Evolutionary conservation across 2,888 invertebrate species (phyloP).

Genomic region (Helobdella robusta): DNA sequence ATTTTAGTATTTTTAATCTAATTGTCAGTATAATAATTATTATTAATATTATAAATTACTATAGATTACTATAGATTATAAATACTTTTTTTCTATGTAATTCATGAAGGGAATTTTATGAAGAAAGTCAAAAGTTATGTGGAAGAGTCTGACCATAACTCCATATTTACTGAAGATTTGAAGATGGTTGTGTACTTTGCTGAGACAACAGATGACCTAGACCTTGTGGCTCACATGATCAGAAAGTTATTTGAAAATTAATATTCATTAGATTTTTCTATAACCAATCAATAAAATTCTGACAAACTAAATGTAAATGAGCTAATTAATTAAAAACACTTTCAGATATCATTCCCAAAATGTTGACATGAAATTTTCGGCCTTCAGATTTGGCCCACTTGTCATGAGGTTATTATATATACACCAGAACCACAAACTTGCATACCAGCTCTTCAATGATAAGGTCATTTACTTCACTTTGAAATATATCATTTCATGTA

Average conservation of each 20-base stretch:
- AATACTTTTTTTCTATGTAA: too few relatives aligned
- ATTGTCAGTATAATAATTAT: too few relatives aligned
- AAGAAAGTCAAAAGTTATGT: too few relatives aligned
- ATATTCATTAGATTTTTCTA: background rate
- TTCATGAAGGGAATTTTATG: too few relatives aligned
- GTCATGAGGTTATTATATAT: slow-evolving; percentile 68
- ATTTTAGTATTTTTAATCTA: too few relatives aligned
- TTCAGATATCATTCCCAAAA: slow-evolving; percentile 64
- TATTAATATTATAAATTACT: too few relatives aligned
- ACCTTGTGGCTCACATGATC: slow-evolving; percentile 62
- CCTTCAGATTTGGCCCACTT: slow-evolving; percentile 70
- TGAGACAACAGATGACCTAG: slow-evolving; percentile 58
- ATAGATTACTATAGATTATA: too few relatives aligned
- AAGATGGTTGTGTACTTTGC: slow-evolving; percentile 69
- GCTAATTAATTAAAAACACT: slow-evolving; percentile 31
- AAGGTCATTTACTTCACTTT: slow-evolving; percentile 46
- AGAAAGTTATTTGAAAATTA: slow-evolving; percentile 54
- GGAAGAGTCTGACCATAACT: too few relatives aligned
- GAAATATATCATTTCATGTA: background rate
- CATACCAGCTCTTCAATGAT: slow-evolving; percentile 49
- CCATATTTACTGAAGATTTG: slow-evolving; percentile 74
- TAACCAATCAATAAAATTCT: too few relatives aligned
- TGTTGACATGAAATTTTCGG: slow-evolving; percentile 62
- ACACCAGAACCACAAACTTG: slow-evolving; percentile 61
- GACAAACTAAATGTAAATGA: too few relatives aligned